These are phyloP conservation scores for Lasiurus cinereus DNA, from an alignment of 2,113 vertebrate genomes.

Conservation along the genomic window DNA sequence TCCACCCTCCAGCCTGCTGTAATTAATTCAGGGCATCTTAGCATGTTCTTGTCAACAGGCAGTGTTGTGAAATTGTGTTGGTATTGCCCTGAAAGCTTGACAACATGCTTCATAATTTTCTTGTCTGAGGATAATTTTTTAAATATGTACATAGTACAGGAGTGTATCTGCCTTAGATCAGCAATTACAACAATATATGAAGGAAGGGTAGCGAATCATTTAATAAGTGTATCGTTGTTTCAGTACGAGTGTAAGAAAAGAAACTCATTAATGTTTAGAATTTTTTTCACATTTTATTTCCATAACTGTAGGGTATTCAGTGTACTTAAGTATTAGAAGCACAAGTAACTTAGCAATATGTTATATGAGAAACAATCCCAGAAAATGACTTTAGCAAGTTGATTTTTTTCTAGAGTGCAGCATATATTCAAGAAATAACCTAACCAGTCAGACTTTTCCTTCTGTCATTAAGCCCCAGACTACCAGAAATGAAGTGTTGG, in stretches of 20 bases:
- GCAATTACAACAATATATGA: not conserved
- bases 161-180: not conserved
- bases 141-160: not conserved
- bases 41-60: not conserved
- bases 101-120: not conserved
- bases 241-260: constrained; percentile 1
- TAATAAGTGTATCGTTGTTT: not conserved
- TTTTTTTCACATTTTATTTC: not conserved
- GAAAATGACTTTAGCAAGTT: not conserved
- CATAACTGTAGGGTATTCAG: not conserved
- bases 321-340: not conserved
- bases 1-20: no score
- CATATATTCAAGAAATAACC: not conserved
- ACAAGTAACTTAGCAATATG: not conserved
- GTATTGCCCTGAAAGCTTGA: not conserved
- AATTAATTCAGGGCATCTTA: not conserved
- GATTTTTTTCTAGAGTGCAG: not conserved
- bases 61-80: not conserved
- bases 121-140: not conserved
- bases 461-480: not conserved
- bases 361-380: not conserved
- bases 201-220: not conserved
- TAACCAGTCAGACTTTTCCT: not conserved
- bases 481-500: not conserved
- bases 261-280: not conserved